Base-by-base conservation (phyloP, 2,888 invertebrate species). In the Bruchidius siliquastri region DNA sequence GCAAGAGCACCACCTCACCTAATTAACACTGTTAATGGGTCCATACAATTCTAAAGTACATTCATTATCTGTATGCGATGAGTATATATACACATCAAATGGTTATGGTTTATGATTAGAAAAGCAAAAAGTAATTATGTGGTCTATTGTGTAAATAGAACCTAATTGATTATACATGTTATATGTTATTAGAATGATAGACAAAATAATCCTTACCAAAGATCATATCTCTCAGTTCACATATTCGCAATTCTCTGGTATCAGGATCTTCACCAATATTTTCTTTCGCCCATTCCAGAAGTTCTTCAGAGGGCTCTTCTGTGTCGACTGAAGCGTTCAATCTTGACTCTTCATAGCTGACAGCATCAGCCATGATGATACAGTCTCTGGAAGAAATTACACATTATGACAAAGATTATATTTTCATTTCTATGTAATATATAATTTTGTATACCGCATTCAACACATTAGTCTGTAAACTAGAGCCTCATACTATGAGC, bases 201-300 rank as follows among this genome's bases (percentile, higher is more conserved):
- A n/a, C n/a, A n/a, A n/a, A n/a, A n/a, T n/a, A n/a, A 49, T 49
- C 18, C 85, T 81, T 84, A 93, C 93, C 92, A 81, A 90, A 90
- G 79, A 93, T 92, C 88, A 93, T 89, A 80, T 91, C 92, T 67
- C 91, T 88, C 18, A 94, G 88, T 80, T 93, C 91, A 76, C 91
- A 80, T 30, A 82, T 72, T 13, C 79, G 30, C 69, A 77, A 74
- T 22, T 79, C 73, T 49, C 76, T 80, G 13, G 71, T 78, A 69
- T 81, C 77, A 2, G 79, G 79, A 70, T 79, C 76, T 76, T 81
- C 80, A 21, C 75, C 72, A 20, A 82, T 81, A 72, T 81, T 77
- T 26, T 76, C 75, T 73, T 78, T 76, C 0, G 80, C 82, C 79
- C 80, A 81, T 72, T 78, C 75, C 22, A 81, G n/a, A n/a, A 82